A percentile compares a stretch with the other conserved stretches of the same genome.
Evolutionary conservation across 2,888 invertebrate genomes (phyloP).

Genomic region (Merodon equestris): DNA sequence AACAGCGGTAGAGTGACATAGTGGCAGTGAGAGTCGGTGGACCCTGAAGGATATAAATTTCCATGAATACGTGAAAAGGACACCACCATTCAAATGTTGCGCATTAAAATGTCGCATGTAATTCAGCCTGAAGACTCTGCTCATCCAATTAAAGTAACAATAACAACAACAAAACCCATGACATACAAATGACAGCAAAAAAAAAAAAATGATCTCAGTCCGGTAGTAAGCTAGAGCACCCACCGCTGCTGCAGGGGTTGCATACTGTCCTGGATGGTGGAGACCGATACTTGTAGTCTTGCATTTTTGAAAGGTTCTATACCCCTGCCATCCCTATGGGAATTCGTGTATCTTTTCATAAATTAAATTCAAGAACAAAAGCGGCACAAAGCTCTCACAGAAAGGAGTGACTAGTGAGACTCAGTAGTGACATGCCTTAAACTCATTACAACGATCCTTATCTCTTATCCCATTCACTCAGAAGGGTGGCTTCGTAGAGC

Average conservation of each 20-base stretch:
- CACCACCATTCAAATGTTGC: slow-evolving; percentile 68
- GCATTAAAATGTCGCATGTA: slow-evolving; percentile 69
- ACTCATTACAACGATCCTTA: too few species aligned
- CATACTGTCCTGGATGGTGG: slow-evolving; percentile 21
- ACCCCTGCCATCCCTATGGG: slow-evolving; percentile 19
- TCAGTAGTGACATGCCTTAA: slow-evolving; percentile 59
- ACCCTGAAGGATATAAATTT: slow-evolving; percentile 65
- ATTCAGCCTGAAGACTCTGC: slow-evolving; percentile 59
- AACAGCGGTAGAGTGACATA: too few species aligned
- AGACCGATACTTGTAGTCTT: too few species aligned
- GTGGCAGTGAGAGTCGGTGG: slow-evolving; percentile 49
- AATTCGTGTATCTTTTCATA: slow-evolving; percentile 24
- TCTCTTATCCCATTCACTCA: background rate
- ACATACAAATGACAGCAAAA: background rate
- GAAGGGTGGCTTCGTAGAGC: slow-evolving; percentile 43
- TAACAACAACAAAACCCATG: slow-evolving; percentile 3
- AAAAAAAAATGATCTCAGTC: slow-evolving; percentile 32
- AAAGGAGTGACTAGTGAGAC: slow-evolving; percentile 19
- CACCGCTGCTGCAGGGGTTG: slow-evolving; percentile 33
- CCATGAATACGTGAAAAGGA: slow-evolving; percentile 67
- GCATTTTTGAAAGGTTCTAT: background rate
- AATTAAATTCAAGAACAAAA: slow-evolving; percentile 59
- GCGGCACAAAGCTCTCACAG: slow-evolving; percentile 51
- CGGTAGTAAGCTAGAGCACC: slow-evolving; percentile 38
- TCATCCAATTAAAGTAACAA: slow-evolving; percentile 64